Evolutionary conservation across 2,888 invertebrate species (phyloP), one percentile per base, ranked within the genome.

Genomic region (Caenorhabditis japonica): DNA sequence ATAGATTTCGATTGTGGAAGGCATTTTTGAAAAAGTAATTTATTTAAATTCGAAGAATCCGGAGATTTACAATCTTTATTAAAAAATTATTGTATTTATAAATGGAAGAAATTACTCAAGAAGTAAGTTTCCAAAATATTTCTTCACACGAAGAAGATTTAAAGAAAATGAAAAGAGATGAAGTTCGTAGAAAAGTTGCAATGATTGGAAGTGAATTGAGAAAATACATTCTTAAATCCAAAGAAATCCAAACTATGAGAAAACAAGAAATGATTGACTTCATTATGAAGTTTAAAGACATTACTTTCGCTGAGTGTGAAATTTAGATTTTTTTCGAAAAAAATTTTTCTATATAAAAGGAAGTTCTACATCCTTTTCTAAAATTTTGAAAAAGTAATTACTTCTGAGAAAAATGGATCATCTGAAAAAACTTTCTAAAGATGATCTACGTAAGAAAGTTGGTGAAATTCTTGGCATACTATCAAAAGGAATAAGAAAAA

Each of bases 191-290:
- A 68, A 56, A 68, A 68, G 52, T 60, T 58, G 47, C 49, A 52
- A 52, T 34, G 43, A 68, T 68, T 52, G 61, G 53, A 27, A 71
- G 61, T 62, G 53, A 71, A 72, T 49, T 72, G 52, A 72, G 60
- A 68, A 41, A 64, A 43, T 56, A 64, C 34, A 64, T 64, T 46
- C 43, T 64, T 19, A 39, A 72, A 25, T 64, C 66, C n/a, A 60
- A 44, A 41, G 61, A 73, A 61, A 61, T 69, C 21, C 46, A 55
- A 70, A 55, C 34, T 41, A 69, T 69, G 73, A 68, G 46, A 46
- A 69, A 73, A 61, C 64, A 72, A 51, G 66, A 72, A 49, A 71
- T 71, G 71, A 71, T 71, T 71, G 71, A 71, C 4, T 71, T 71
- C 8, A 66, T 72, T 66, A 39, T 47, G 27, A 44, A 59, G 21